Percentiles rank a stretch among this genome's conserved stretches.
Evolutionary conservation across 2,113 vertebrate genomes (phyloP).

Genomic region (Hepsetus odoe): DNA sequence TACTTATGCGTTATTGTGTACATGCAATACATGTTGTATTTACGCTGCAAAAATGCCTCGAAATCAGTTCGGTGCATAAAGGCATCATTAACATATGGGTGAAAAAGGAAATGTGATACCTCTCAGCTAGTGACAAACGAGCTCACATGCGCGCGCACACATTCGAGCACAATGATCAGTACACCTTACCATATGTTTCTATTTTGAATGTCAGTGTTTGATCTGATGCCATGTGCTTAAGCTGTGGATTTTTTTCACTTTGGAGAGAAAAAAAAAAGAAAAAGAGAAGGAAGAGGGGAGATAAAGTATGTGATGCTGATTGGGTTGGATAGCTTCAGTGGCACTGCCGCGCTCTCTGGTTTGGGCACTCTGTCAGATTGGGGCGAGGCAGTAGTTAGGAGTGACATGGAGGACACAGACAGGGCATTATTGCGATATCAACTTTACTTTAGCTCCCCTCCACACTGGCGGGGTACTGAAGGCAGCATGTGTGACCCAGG

Average conservation of each 20-base stretch:
- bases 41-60: neutral
- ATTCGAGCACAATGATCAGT: constrained; percentile 16
- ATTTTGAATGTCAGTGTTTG: constrained; percentile 43
- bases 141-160: neutral
- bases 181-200: constrained; percentile 48
- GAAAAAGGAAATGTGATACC: constrained; percentile 6
- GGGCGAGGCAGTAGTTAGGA: constrained; percentile 60
- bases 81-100: constrained; percentile 25
- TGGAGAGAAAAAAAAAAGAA: constrained; percentile 12
- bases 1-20: neutral
- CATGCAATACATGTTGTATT: neutral
- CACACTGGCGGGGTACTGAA: constrained; percentile 17
- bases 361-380: constrained; percentile 62
- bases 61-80: constrained; percentile 2
- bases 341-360: constrained; percentile 60
- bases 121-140: neutral
- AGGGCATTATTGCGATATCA: constrained; percentile 63
- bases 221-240: constrained; percentile 18
- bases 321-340: constrained; percentile 64
- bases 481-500: constrained; percentile 38
- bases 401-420: constrained; percentile 70
- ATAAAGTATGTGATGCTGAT: constrained; percentile 62
- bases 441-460: constrained; percentile 57
- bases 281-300: constrained; percentile 2
- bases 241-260: constrained; percentile 13